Percentiles rank a stretch among this genome's conserved stretches.
These are phyloP conservation scores for Trichonephila clavipes DNA, from an alignment of 1,140 invertebrate species.

Conservation along the genomic window DNA sequence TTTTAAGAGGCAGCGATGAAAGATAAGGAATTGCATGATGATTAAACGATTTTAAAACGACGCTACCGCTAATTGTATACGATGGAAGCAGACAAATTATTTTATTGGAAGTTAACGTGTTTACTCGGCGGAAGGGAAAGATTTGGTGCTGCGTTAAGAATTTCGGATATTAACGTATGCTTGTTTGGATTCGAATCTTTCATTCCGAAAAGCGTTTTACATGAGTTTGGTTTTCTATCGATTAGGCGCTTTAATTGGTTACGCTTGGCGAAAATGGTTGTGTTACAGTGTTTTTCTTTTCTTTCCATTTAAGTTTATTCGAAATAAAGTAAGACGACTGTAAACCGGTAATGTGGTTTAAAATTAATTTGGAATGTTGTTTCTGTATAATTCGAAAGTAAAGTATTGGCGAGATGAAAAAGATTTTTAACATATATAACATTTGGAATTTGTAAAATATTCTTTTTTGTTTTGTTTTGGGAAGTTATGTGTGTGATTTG, in stretches of 20 bases:
- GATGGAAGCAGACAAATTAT: conserved; percentile 57
- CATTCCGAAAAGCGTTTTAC: background rate
- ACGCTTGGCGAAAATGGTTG: background rate
- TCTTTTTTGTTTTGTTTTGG: too few species aligned
- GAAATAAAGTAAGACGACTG: too few species aligned
- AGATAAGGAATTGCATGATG: conserved; percentile 72
- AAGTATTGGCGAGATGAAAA: too few species aligned
- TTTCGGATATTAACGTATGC: background rate
- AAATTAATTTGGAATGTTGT: too few species aligned
- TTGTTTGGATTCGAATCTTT: conserved; percentile 4
- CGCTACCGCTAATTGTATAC: conserved; percentile 69
- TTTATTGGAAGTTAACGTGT: conserved; percentile 57
- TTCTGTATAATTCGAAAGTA: too few species aligned
- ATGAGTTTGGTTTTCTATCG: background rate
- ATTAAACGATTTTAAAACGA: conserved; percentile 76
- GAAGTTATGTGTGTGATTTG: too few species aligned
- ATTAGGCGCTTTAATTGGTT: background rate
- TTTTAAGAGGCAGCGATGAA: conserved; percentile 71
- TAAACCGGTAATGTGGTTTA: too few species aligned
- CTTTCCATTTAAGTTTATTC: background rate
- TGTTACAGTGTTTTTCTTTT: background rate
- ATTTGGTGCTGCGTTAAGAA: background rate
- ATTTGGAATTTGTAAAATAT: too few species aligned
- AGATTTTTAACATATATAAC: too few species aligned
- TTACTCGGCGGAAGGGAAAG: background rate